phyloP scores from a whole-genome alignment of 1,140 invertebrate genomes.

The Lucilia cuprina region DNA sequence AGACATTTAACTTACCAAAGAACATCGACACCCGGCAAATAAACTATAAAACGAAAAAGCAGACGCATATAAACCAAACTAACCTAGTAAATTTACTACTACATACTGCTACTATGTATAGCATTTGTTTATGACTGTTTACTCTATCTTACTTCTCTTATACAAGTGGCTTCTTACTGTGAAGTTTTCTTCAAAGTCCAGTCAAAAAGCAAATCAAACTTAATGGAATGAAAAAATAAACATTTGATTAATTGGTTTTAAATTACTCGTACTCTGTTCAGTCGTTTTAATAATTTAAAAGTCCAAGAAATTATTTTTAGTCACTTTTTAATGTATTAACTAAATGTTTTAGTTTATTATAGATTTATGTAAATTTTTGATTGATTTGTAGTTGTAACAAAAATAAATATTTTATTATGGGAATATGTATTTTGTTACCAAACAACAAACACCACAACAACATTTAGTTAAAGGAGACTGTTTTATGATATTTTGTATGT shows the following conservation, averaged over 20 bases:
- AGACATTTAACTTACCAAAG: neutral
- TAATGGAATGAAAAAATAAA: neutral
- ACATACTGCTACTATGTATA: neutral
- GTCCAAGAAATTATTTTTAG: neutral
- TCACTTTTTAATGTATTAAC: neutral
- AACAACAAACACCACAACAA: neutral
- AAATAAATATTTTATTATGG: constrained; percentile 1
- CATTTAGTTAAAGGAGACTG: neutral
- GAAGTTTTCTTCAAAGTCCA: neutral
- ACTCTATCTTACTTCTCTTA: neutral
- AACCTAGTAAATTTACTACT: neutral
- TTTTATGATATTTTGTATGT: neutral
- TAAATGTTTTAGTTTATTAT: neutral
- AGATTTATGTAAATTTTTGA: constrained; percentile 1
- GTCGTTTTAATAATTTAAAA: neutral
- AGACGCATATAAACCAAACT: neutral
- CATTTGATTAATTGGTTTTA: constrained; percentile 15
- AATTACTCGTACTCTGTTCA: neutral
- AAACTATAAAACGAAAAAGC: neutral
- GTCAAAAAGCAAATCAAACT: neutral
- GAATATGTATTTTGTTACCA: neutral
- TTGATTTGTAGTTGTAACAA: constrained; percentile 14
- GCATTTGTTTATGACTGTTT: no score
- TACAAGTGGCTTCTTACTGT: neutral
- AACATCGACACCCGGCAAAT: neutral